Evolutionary conservation across 2,113 vertebrate genomes (phyloP).

Genomic region (Otolemur garnettii): DNA sequence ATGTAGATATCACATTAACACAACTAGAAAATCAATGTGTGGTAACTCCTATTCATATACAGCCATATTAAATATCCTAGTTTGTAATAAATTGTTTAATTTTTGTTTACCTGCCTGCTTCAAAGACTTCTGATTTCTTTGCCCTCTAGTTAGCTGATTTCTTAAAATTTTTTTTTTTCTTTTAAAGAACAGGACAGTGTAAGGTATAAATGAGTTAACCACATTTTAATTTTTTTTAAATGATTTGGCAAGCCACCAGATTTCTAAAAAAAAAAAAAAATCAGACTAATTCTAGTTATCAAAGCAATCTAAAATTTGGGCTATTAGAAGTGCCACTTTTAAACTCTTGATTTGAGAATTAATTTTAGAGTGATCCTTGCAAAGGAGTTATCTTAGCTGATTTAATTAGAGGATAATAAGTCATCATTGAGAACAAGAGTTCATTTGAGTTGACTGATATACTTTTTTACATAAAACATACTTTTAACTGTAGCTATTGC

Average conservation of each 20-base stretch:
- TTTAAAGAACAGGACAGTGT: conserved; percentile 43
- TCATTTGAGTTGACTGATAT: conserved; percentile 61
- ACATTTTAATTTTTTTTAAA: conserved; percentile 16
- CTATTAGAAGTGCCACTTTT: conserved; percentile 32
- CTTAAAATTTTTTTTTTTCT: not conserved
- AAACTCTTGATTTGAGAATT: conserved; percentile 55
- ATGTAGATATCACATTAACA: not conserved
- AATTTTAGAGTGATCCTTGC: conserved; percentile 51
- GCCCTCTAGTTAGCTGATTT: not conserved
- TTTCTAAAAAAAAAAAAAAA: conserved; percentile 45
- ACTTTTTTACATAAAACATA: conserved; percentile 46
- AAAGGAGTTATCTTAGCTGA: conserved; percentile 56
- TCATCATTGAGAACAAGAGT: conserved; percentile 48
- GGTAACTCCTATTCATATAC: not conserved
- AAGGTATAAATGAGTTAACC: conserved; percentile 47
- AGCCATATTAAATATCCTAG: not conserved
- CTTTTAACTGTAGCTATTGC: conserved; percentile 22
- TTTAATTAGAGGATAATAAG: conserved; percentile 66
- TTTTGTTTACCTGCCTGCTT: not conserved
- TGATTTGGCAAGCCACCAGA: conserved; percentile 46
- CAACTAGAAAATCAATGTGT: not conserved
- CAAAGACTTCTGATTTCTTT: conserved; percentile 39
- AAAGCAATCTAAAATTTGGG: conserved; percentile 54
- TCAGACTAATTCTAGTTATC: conserved; percentile 66
- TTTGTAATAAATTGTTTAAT: conserved; percentile 39